Conservation (phyloP, 2,113 vertebrate species). For the Mionectes macconnelli region DNA sequence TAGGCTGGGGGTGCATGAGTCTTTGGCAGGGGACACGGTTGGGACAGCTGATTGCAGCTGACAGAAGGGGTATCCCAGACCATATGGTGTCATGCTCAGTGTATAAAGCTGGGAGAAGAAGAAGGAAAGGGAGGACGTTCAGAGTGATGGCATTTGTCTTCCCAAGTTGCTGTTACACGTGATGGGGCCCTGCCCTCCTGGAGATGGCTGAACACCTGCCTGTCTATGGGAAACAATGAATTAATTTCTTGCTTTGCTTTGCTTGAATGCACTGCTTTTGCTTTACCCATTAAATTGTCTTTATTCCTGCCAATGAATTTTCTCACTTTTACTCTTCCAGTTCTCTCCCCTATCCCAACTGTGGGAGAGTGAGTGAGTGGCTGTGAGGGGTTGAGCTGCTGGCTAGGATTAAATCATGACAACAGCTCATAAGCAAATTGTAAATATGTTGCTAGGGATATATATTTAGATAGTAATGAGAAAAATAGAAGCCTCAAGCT, state of each 20-base stretch:
- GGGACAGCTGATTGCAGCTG: neutral
- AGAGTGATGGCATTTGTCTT: neutral
- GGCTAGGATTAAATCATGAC: neutral
- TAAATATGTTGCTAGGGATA: neutral
- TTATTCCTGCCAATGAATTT: neutral
- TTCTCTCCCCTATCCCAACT: neutral
- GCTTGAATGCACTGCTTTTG: neutral
- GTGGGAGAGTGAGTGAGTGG: neutral
- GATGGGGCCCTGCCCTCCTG: neutral
- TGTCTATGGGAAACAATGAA: neutral
- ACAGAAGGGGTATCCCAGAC: neutral
- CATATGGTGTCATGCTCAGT: neutral
- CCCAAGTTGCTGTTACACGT: accelerated
- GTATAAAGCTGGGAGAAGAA: neutral
- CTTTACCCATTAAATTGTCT: neutral
- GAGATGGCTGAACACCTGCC: neutral
- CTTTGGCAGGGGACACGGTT: neutral
- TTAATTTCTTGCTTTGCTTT: neutral
- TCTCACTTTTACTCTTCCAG: neutral
- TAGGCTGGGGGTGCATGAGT: neutral
- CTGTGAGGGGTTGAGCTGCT: neutral
- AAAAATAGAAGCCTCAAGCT: neutral
- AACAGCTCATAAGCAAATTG: neutral
- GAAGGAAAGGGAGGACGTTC: neutral
- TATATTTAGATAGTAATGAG: neutral